A percentile compares a stretch with the other conserved stretches of the same genome.
phyloP scores from a whole-genome alignment of 1,140 invertebrate species.

The Aphaenogaster floridana region DNA sequence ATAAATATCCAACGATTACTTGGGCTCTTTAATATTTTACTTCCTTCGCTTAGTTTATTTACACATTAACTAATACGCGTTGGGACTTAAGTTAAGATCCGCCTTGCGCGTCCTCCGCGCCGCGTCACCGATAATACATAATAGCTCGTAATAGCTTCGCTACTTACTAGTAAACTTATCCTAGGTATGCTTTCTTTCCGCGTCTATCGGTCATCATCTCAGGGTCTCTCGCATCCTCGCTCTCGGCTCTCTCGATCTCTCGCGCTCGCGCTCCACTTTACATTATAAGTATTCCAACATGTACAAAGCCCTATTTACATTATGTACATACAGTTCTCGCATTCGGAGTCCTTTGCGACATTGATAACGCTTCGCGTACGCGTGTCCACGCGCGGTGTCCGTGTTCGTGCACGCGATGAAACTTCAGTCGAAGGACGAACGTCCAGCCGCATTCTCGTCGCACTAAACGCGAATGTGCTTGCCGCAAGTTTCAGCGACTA shows the following conservation, averaged over 20 bases:
- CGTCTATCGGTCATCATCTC: constrained; percentile 70
- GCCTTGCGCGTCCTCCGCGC: constrained; percentile 75
- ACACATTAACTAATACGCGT: constrained; percentile 86
- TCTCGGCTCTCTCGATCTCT: constrained; percentile 70
- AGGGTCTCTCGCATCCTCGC: constrained; percentile 17
- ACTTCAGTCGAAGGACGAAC: constrained; percentile 20
- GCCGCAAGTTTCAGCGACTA: not conserved
- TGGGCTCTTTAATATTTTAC: constrained; percentile 83
- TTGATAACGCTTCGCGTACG: constrained; percentile 53
- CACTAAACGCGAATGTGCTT: not conserved
- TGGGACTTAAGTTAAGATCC: constrained; percentile 84
- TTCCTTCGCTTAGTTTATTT: constrained; percentile 85
- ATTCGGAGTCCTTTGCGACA: constrained; percentile 70
- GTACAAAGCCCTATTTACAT: constrained; percentile 87
- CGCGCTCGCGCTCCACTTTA: constrained; percentile 78
- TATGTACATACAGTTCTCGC: constrained; percentile 82
- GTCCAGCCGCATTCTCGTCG: constrained; percentile 22
- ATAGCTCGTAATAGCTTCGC: constrained; percentile 78
- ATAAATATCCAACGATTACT: constrained; percentile 85
- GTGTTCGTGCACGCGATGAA: constrained; percentile 43
- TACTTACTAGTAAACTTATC: constrained; percentile 82
- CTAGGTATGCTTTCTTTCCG: constrained; percentile 77
- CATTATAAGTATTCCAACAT: constrained; percentile 86
- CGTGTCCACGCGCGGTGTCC: constrained; percentile 36
- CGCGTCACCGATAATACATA: constrained; percentile 76